phyloP scores from a whole-genome alignment of 2,113 vertebrate genomes.

The Vombatus ursinus region DNA sequence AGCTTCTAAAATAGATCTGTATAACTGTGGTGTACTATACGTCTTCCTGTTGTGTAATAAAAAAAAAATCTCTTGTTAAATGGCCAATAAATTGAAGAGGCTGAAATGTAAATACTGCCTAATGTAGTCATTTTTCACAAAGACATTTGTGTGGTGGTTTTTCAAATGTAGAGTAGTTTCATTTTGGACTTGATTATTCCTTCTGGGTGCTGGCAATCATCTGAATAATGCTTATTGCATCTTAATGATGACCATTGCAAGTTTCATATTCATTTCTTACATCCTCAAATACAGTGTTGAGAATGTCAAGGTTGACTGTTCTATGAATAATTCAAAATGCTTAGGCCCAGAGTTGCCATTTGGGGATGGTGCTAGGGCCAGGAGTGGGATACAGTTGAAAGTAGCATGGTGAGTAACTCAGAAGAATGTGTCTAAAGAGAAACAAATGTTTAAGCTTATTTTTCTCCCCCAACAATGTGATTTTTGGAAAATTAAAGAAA shows the following conservation, averaged over 20 bases:
- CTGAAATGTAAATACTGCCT: slow-evolving; percentile 60
- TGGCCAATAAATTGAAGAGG: slow-evolving; percentile 45
- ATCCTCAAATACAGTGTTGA: slow-evolving; percentile 61
- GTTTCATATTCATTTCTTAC: slow-evolving; percentile 54
- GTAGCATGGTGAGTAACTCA: slow-evolving; percentile 21
- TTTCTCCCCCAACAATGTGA: background rate
- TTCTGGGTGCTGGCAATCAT: slow-evolving; percentile 67
- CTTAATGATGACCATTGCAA: slow-evolving; percentile 66
- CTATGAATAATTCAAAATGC: slow-evolving; percentile 72
- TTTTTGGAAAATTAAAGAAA: slow-evolving; percentile 35
- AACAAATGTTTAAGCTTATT: slow-evolving; percentile 7
- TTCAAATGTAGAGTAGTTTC: slow-evolving; percentile 65
- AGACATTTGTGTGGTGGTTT: slow-evolving; percentile 58
- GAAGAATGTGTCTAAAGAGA: slow-evolving; percentile 45
- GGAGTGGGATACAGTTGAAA: slow-evolving; percentile 52
- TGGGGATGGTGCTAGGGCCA: background rate
- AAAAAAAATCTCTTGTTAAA: slow-evolving; percentile 63
- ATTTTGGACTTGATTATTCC: slow-evolving; percentile 62
- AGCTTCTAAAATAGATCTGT: slow-evolving; percentile 46
- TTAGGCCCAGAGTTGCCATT: slow-evolving; percentile 50
- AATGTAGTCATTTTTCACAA: slow-evolving; percentile 50
- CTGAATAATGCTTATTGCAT: slow-evolving; percentile 66
- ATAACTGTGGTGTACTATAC: background rate
- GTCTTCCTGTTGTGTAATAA: slow-evolving; percentile 50
- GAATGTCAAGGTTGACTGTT: slow-evolving; percentile 68